These are phyloP conservation scores for Lordiphosa mommai DNA, from an alignment of 1,140 invertebrate genomes.

Conservation along the genomic window DNA sequence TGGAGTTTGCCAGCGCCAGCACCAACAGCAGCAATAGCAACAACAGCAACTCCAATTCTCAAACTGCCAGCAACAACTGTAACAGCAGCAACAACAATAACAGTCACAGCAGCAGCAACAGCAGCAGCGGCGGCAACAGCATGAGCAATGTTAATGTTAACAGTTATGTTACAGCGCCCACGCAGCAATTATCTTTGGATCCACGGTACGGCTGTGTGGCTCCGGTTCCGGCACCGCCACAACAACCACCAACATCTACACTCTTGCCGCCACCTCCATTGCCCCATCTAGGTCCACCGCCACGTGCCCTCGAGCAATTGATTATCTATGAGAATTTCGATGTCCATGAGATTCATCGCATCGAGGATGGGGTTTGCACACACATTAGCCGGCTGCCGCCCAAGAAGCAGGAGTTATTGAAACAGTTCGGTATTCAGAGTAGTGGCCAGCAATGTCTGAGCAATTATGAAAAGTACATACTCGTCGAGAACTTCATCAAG, in stretches of 20 bases:
- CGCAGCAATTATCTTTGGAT: slow-evolving; percentile 23
- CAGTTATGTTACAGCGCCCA: slow-evolving; percentile 30
- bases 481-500: slow-evolving; percentile 80
- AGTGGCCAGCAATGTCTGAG: slow-evolving; percentile 79
- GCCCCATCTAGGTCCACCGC: slow-evolving; percentile 42
- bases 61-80: slow-evolving; percentile 19
- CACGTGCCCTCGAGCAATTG: slow-evolving; percentile 64
- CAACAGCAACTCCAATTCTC: slow-evolving; percentile 11
- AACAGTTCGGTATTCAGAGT: slow-evolving; percentile 80
- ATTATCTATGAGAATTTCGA: slow-evolving; percentile 78
- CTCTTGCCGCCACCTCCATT: slow-evolving; percentile 32
- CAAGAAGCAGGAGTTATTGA: slow-evolving; percentile 79
- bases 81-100: slow-evolving; percentile 21
- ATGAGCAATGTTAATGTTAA: slow-evolving; percentile 17
- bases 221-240: slow-evolving; percentile 6
- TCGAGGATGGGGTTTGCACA: slow-evolving; percentile 77
- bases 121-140: slow-evolving; percentile 11
- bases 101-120: slow-evolving; percentile 26
- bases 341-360: slow-evolving; percentile 74
- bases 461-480: slow-evolving; percentile 80
- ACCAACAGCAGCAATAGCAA: slow-evolving; percentile 36
- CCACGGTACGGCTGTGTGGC: slow-evolving; percentile 41
- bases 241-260: neutral
- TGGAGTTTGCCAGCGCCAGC: slow-evolving; percentile 58
- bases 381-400: slow-evolving; percentile 77